Evolutionary conservation across 2,797 vertebrate species (phyloP), one percentile per base, ranked within the genome.

Genomic region (Danio aesculapii): DNA sequence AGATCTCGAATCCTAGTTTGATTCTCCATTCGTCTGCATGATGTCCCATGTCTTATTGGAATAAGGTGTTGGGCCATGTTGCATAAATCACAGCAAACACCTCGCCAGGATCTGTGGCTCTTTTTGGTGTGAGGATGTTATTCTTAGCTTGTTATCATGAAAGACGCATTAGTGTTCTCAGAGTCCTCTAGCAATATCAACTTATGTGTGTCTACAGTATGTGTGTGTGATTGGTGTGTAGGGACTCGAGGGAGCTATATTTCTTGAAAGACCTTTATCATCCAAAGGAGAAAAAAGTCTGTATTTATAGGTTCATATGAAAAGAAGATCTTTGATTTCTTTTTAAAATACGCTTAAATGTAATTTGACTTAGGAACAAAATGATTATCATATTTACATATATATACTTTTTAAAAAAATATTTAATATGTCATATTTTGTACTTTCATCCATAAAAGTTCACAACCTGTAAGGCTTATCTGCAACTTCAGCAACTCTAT

Each of bases 111-210:
- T 94, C 94, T 93, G 94, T 91, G 93, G 92, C 94, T 94, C 84
- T 87, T 93, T 95, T 96, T 95, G 94, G 95, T 95, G 95, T 94
- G 93, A 94, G 92, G 91, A 94, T 95, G 95, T 95, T 95, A 96
- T 96, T 96, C 95, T 95, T 95, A 94, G 95, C 95, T 95, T 95
- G 94, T 96, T 96, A 96, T 95, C 94, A 89, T 95, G 95, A 96
- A 95, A 95, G 95, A 96, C 95, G 93, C 94, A 95, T 95, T 96
- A 95, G 95, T 95, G 94, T 94, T 95, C 92, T 90, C 91, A 90
- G 93, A 93, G 89, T 93, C 91, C 94, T 94, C 93, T 90, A 94
- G 92, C 93, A 92, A 89, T 94, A 93, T 94, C 92, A 94, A 88
- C 91, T 91, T 63, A 17, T 47, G 72, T 75, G 52, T 49, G 52